Percentiles rank a stretch among this genome's conserved stretches.
These are phyloP conservation scores for Platycercus adscitus DNA, from an alignment of 2,113 vertebrate species.

Conservation along the genomic window DNA sequence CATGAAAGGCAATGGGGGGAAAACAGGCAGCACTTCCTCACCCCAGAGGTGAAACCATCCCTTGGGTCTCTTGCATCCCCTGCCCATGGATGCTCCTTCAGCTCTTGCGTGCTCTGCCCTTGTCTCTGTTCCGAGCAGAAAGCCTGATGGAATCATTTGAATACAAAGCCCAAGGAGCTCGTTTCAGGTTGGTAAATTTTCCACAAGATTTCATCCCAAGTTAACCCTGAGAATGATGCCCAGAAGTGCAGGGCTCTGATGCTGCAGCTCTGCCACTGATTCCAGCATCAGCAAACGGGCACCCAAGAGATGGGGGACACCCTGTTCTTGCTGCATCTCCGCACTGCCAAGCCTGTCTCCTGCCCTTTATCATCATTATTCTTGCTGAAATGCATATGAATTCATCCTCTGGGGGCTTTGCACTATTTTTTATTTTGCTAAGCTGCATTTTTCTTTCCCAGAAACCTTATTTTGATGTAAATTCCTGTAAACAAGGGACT, in stretches of 20 bases:
- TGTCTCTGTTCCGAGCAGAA: fast-evolving
- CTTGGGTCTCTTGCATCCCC: fast-evolving
- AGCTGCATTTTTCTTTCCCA: slow-evolving; percentile 55
- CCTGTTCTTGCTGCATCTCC: background rate
- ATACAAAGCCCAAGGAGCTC: background rate
- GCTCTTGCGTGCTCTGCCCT: fast-evolving
- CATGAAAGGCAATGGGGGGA: background rate
- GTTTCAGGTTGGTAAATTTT: fast-evolving
- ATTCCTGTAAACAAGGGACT: slow-evolving; percentile 55
- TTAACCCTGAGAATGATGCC: fast-evolving
- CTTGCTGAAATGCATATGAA: slow-evolving; percentile 18
- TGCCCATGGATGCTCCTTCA: fast-evolving
- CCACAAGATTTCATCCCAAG: background rate
- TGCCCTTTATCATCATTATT: background rate
- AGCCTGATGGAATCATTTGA: fast-evolving
- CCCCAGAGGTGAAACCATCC: fast-evolving
- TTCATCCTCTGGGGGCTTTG: slow-evolving; percentile 26
- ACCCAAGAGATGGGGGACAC: background rate
- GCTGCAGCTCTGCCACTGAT: background rate
- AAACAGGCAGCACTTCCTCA: fast-evolving
- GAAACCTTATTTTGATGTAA: slow-evolving; percentile 62
- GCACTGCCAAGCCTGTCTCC: background rate
- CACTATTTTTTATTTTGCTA: slow-evolving; percentile 53
- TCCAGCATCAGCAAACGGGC: background rate
- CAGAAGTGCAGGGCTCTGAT: background rate